Percentiles rank a stretch among this genome's conserved stretches.
Conservation (phyloP, 2,113 vertebrate species). For the Gadus chalcogrammus region DNA sequence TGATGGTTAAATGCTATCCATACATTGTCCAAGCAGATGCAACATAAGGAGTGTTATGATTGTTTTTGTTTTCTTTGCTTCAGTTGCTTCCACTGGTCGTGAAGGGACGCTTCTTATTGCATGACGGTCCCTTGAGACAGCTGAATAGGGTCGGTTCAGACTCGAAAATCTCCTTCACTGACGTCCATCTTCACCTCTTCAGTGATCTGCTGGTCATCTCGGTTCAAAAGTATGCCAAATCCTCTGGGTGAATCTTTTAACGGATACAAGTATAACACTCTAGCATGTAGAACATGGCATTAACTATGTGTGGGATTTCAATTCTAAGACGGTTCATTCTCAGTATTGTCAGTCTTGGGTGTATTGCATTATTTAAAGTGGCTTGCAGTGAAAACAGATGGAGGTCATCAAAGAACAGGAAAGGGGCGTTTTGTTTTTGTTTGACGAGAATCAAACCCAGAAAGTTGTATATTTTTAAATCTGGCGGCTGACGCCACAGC, state of each 20-base stretch:
- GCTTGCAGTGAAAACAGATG: too few species aligned
- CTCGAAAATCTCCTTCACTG: constrained; percentile 45
- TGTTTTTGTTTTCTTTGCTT: background rate
- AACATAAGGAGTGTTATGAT: too few species aligned
- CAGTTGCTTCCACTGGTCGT: constrained; percentile 71
- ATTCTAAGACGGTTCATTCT: too few species aligned
- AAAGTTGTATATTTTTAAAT: too few species aligned
- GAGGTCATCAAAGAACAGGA: too few species aligned
- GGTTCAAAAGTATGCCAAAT: constrained; percentile 56
- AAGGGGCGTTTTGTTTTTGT: too few species aligned
- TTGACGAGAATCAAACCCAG: too few species aligned
- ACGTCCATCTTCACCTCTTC: constrained; percentile 70
- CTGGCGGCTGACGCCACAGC: too few species aligned
- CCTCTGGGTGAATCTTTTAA: background rate
- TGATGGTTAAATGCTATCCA: background rate
- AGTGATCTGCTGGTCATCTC: constrained; percentile 72
- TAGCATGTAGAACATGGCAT: background rate
- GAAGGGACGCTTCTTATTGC: constrained; percentile 68
- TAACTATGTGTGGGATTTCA: too few species aligned
- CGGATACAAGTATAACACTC: background rate
- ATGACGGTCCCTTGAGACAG: constrained; percentile 65
- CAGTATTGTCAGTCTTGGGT: background rate
- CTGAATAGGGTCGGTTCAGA: constrained; percentile 32
- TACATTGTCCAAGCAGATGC: too few species aligned
- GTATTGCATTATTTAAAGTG: background rate